These are phyloP conservation scores for Crematogaster levior DNA, from an alignment of 2,888 invertebrate species.

Conservation along the genomic window DNA sequence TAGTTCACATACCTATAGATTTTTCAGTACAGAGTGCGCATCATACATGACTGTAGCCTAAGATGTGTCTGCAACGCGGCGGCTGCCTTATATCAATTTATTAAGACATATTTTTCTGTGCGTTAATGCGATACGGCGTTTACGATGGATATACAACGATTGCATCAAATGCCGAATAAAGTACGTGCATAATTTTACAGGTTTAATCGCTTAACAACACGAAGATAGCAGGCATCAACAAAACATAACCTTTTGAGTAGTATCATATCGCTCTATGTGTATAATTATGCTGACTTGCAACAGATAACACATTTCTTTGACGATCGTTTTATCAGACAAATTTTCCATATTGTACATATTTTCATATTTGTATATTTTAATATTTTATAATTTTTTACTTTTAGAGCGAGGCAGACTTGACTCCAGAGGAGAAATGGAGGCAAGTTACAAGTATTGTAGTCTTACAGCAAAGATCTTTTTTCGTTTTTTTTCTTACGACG, in stretches of 20 bases:
- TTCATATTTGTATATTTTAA: too few species aligned
- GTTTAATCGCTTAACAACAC: neutral
- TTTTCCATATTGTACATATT: neutral
- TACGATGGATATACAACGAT: slow-evolving; percentile 71
- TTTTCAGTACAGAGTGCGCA: too few species aligned
- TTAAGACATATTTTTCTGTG: slow-evolving; percentile 61
- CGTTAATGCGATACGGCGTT: slow-evolving; percentile 51
- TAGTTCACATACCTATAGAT: too few species aligned
- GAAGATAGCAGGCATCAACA: slow-evolving; percentile 13
- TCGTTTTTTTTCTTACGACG: neutral
- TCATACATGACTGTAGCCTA: slow-evolving; percentile 63
- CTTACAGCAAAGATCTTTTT: neutral
- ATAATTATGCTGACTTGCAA: slow-evolving; percentile 86
- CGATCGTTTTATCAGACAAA: slow-evolving; percentile 74
- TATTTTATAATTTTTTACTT: slow-evolving; percentile 82
- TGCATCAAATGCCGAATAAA: slow-evolving; percentile 78
- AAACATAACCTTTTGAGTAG: slow-evolving; percentile 70
- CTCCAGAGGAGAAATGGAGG: slow-evolving; percentile 92
- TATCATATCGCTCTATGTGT: neutral
- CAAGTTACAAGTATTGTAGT: slow-evolving; percentile 76
- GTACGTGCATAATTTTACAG: slow-evolving; percentile 63
- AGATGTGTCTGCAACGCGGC: slow-evolving; percentile 52
- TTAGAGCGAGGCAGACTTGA: slow-evolving; percentile 91
- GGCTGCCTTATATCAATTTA: slow-evolving; percentile 64
- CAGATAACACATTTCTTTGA: neutral